A percentile compares a stretch with the other conserved stretches of the same genome.
Conservation (phyloP, 2,797 vertebrate genomes). For the Pipistrellus kuhlii region DNA sequence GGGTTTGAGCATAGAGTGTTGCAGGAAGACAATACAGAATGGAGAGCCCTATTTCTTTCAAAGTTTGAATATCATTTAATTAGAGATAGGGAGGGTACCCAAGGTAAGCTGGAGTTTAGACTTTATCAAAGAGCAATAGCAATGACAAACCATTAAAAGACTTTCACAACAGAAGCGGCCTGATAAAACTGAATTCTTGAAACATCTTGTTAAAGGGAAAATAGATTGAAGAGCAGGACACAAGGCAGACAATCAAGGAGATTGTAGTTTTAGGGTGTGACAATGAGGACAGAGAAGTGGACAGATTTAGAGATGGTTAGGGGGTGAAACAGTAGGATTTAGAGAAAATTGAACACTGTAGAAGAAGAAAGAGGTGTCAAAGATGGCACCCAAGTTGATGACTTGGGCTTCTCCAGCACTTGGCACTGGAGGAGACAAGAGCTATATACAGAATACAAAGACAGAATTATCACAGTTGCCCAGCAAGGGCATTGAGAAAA, state of each 20-base stretch:
- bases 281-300: background rate
- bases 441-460: background rate
- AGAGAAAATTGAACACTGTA: background rate
- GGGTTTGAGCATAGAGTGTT: background rate
- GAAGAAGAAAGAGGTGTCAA: conserved; percentile 10
- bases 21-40: background rate
- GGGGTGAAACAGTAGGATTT: background rate
- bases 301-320: background rate
- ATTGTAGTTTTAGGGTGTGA: background rate
- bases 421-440: background rate
- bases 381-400: background rate
- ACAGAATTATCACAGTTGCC: background rate
- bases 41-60: conserved; percentile 4
- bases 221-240: background rate
- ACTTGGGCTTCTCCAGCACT: background rate
- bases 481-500: background rate
- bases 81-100: background rate
- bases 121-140: background rate
- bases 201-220: background rate
- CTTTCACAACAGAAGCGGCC: background rate
- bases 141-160: conserved; percentile 14
- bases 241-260: background rate
- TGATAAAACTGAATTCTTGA: background rate
- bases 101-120: background rate
- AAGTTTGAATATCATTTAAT: conserved; percentile 1